Evolutionary conservation across 2,888 invertebrate species (phyloP).

Genomic region (Luperina testacea): DNA sequence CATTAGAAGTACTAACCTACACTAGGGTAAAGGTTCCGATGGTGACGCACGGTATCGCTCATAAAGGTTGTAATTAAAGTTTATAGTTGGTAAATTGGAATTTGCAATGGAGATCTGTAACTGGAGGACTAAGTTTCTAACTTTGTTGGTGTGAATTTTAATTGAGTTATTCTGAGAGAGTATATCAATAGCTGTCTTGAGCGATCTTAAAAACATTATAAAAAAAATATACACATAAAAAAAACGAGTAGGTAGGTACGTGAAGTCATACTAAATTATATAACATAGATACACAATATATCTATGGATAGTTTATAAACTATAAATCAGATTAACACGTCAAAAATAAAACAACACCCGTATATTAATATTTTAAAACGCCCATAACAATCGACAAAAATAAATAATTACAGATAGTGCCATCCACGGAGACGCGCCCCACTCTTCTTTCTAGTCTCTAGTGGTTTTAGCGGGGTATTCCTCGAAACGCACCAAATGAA

Average conservation of each 20-base stretch:
- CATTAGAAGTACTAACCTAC: constrained; percentile 4
- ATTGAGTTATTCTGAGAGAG: constrained; percentile 20
- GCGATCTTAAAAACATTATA: background rate
- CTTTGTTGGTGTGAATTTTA: constrained; percentile 35
- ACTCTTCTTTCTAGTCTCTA: too few relatives aligned
- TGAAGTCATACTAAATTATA: background rate
- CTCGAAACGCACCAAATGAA: too few relatives aligned
- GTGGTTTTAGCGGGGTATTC: too few relatives aligned
- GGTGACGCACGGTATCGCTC: constrained; percentile 18
- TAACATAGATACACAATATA: too few relatives aligned
- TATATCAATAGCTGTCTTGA: too few relatives aligned
- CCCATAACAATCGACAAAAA: background rate
- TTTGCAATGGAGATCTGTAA: constrained; percentile 48
- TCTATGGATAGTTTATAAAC: background rate
- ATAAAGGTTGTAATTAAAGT: constrained; percentile 39
- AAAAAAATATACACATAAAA: background rate
- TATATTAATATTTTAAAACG: background rate
- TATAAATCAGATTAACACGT: background rate
- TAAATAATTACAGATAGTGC: background rate
- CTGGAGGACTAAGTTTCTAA: constrained; percentile 23
- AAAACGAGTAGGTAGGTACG: background rate
- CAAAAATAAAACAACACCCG: background rate
- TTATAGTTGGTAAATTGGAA: constrained; percentile 27
- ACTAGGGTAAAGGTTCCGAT: constrained; percentile 44
- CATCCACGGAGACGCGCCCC: too few relatives aligned